A percentile compares a stretch with the other conserved stretches of the same genome.
phyloP scores from a whole-genome alignment of 2,888 invertebrate species.

The Morpho achilles region DNA sequence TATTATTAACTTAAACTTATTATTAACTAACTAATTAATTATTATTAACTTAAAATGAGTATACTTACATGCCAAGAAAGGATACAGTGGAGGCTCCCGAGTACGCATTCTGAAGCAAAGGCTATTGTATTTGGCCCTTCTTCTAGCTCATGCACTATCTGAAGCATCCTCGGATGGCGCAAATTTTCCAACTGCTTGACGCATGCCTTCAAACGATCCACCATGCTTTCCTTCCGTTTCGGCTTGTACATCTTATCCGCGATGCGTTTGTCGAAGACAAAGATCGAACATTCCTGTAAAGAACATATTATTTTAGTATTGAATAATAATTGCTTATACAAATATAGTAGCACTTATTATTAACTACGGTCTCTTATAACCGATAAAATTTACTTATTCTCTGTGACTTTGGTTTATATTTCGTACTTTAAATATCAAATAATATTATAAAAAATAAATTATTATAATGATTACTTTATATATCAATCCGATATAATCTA shows the following conservation, averaged over 20 bases:
- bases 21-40: too few species aligned
- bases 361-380: too few species aligned
- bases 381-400: too few species aligned
- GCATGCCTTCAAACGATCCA: constrained; percentile 90
- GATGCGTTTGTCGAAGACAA: constrained; percentile 94
- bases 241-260: constrained; percentile 96
- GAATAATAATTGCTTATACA: too few species aligned
- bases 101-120: constrained; percentile 95
- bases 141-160: constrained; percentile 85
- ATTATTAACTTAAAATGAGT: not conserved
- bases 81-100: constrained; percentile 93
- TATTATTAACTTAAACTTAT: too few species aligned
- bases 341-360: too few species aligned
- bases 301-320: not conserved
- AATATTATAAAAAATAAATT: too few species aligned
- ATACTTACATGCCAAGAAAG: constrained; percentile 87
- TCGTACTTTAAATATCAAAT: too few species aligned
- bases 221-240: constrained; percentile 93
- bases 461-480: too few species aligned
- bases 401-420: too few species aligned
- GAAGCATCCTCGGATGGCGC: constrained; percentile 90
- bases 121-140: constrained; percentile 93
- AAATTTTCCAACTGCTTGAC: constrained; percentile 89
- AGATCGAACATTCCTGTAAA: constrained; percentile 93
- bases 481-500: too few species aligned